Conservation (phyloP, 2,888 invertebrate species). For the Agonum fuliginosum region DNA sequence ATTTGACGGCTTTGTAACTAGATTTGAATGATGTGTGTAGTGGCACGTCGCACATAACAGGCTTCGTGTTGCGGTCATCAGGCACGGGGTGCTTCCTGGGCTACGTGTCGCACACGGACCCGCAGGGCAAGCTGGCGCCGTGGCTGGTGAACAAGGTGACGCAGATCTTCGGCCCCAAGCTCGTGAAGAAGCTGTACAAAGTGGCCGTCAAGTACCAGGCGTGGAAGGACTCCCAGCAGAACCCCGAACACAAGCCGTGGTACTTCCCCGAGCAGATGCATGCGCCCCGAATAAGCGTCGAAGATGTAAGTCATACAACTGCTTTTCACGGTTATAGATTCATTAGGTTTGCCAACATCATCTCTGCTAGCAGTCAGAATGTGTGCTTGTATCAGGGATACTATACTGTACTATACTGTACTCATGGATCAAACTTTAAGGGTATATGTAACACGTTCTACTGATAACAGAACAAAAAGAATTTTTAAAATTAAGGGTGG, state of each 20-base stretch:
- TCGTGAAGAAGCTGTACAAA: slow-evolving; percentile 87
- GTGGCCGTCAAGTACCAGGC: slow-evolving; percentile 87
- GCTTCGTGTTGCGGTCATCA: slow-evolving; percentile 80
- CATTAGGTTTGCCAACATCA: no score
- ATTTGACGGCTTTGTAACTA: no score
- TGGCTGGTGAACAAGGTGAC: slow-evolving; percentile 94
- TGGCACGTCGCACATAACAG: slow-evolving; percentile 78
- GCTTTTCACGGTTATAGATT: no score
- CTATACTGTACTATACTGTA: no score
- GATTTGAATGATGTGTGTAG: slow-evolving; percentile 72
- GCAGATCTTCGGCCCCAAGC: slow-evolving; percentile 89
- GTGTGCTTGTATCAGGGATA: no score
- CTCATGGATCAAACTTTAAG: no score
- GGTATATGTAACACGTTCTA: no score
- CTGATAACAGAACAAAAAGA: no score
- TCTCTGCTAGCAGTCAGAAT: no score
- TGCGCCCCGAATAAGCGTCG: slow-evolving; percentile 81
- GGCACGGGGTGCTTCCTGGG: slow-evolving; percentile 84
- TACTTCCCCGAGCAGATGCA: slow-evolving; percentile 88
- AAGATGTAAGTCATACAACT: slow-evolving; percentile 83
- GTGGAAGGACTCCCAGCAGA: slow-evolving; percentile 86
- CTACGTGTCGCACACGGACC: slow-evolving; percentile 93
- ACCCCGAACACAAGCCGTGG: slow-evolving; percentile 90
- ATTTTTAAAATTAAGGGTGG: no score
- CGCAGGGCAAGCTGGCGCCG: slow-evolving; percentile 88